These are phyloP conservation scores for Danio tinwini DNA, from an alignment of 2,797 vertebrate genomes.

Conservation along the genomic window DNA sequence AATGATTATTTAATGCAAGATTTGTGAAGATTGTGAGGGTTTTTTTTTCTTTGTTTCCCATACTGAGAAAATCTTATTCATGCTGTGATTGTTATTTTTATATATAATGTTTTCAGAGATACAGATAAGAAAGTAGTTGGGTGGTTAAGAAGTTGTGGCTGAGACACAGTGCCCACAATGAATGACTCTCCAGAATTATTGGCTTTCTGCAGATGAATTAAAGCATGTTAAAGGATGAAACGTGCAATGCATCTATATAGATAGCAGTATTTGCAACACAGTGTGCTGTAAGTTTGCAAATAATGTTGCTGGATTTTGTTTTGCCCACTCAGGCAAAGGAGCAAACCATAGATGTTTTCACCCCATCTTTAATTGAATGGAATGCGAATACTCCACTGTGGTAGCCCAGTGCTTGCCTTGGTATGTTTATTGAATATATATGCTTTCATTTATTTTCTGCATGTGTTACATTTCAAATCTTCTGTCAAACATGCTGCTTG, in stretches of 20 bases:
- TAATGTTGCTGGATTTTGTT: constrained; percentile 18
- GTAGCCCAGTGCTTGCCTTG: constrained; percentile 55
- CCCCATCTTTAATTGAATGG: constrained; percentile 61
- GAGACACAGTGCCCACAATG: neutral
- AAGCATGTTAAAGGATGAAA: neutral
- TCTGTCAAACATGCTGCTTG: neutral
- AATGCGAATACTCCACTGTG: constrained; percentile 55
- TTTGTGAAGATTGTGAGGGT: too few relatives aligned
- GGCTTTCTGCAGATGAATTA: neutral
- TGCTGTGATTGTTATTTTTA: neutral
- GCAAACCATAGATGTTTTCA: constrained; percentile 51
- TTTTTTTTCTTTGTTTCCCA: too few relatives aligned
- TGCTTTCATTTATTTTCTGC: constrained; percentile 69
- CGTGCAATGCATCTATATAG: neutral
- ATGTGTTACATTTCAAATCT: constrained; percentile 58
- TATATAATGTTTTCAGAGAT: neutral
- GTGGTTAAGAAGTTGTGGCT: neutral
- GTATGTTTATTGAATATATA: constrained; percentile 70
- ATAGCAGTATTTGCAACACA: neutral
- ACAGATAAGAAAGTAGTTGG: neutral
- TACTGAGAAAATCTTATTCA: neutral
- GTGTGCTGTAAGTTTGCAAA: constrained; percentile 5
- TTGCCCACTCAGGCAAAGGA: constrained; percentile 45
- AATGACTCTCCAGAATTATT: neutral
- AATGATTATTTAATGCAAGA: too few relatives aligned